Base-by-base conservation (phyloP, 2,113 vertebrate species). In the Ceuthmochares aereus region DNA sequence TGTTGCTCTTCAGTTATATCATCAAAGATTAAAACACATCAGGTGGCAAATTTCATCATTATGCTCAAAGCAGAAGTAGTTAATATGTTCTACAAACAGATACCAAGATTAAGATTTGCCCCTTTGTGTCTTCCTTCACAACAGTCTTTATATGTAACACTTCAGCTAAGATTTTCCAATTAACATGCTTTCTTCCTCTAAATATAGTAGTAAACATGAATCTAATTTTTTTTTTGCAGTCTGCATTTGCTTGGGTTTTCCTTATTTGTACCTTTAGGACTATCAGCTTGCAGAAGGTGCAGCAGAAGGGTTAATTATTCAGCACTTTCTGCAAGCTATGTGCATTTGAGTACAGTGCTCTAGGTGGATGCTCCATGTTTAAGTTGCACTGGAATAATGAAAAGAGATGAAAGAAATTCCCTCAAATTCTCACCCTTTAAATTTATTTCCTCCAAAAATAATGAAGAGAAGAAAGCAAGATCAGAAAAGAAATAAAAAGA, bases 401-500 rank as follows among this genome's bases (percentile, higher is more conserved):
- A 91, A 83, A 73, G 22, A 88, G 17, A 43, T 78, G 58, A 93
- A 90, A 75, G 43, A 4, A 42, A 78, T n/a, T 78, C 10, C 32
- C 16, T 43, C 83, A 51, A 69, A 77, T 90, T 75, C 66, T 81
- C 1, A 4, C 14, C 21, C 37, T 75, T 90, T 59, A 37, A 70
- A 86, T 85, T 91, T 81, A 77, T 84, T 62, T 89, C 27, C 36
- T 82, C 45, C 16, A 78, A 72, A 80, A 81, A 72, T 29, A 90
- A 78, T 42, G 45, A 86, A 70, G 9, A 85, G 32, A 55, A 78
- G 52, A 87, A 82, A 90, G 40, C 19, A 84, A 90, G 80, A n/a
- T n/a, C 70, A 54, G 27, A 9, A 49, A 73, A 47, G 4, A 63
- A 45, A 51, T 4, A 63, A 45, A 56, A 74, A 77, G 5, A 85